phyloP scores from a whole-genome alignment of 2,113 vertebrate genomes.

The Meriones unguiculatus region DNA sequence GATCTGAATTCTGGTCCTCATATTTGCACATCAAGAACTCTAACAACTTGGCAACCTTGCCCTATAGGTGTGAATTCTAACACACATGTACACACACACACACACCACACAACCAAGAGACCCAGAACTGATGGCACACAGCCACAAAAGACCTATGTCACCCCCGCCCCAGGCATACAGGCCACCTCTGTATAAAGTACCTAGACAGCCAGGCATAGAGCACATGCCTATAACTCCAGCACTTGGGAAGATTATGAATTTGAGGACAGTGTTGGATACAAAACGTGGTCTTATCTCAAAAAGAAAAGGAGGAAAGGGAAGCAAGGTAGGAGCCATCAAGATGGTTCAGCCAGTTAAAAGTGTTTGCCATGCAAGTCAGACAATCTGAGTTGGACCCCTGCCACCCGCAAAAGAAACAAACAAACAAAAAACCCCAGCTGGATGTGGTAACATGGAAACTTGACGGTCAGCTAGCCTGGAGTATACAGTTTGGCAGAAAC shows the following conservation, averaged over 20 bases:
- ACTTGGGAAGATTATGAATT: not conserved
- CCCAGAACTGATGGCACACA: not conserved
- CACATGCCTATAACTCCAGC: not conserved
- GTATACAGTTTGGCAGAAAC: no score
- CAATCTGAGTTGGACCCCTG: not conserved
- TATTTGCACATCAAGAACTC: not conserved
- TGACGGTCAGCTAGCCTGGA: not conserved
- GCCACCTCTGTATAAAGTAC: not conserved
- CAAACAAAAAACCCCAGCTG: no score
- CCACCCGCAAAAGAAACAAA: not conserved
- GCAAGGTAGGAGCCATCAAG: not conserved
- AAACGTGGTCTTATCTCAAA: not conserved
- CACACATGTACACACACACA: not conserved
- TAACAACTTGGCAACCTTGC: not conserved
- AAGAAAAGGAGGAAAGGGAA: not conserved
- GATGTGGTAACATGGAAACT: not conserved
- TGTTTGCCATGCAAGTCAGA: not conserved
- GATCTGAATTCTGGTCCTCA: not conserved
- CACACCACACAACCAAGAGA: not conserved
- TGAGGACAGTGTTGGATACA: not conserved
- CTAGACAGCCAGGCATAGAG: not conserved
- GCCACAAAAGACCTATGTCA: not conserved
- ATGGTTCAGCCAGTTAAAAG: not conserved
- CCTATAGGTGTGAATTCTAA: conserved; percentile 27
- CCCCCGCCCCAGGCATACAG: not conserved